Evolutionary conservation across 2,888 invertebrate genomes (phyloP), one percentile per base, ranked within the genome.

Genomic region (Drosophila monieri): DNA sequence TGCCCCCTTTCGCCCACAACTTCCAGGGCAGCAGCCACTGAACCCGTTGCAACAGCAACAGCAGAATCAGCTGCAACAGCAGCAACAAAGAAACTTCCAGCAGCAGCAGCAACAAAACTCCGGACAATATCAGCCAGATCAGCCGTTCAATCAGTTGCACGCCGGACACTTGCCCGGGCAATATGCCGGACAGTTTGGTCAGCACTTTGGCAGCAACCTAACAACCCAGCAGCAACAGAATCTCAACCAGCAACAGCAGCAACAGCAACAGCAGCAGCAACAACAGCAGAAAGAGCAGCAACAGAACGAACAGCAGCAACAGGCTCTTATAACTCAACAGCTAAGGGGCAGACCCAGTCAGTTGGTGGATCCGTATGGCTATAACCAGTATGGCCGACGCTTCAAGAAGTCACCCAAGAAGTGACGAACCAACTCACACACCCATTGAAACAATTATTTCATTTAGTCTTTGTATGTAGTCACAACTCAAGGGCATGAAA

Each of bases 381-480:
- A 90, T 48, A 90, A 89, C 68, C 91, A 91, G 59, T 91, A 90
- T 56, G 88, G 90, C 60, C 88, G 91, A 2, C 90, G 91, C 32
- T 91, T 84, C 54, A 91, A 91, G 74, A 91, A 91, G 74, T 81
- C 85, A 14, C 75, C 89, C n/a, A 76, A 83, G 46, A 65, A 69
- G 23, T 77, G 46, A 74, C 9, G 2, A 2, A 5, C 9, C 6
- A 2, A 5, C 21, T 2, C 9, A 23, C 3, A 1, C 6, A 37
- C 47, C 18, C 46, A 49, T 54, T 60, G 55, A 52, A 54, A 52
- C 56, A 56, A 60, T 69, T 37, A 46, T 71, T 48, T 62, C 58
- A 74, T 52, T 78, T 84, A 81, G 85, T 78, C 74, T 73, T 49
- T 54, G 14, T 2, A 47, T 18, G 62, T 81, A 88, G 81, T 75